Percentiles rank a stretch among this genome's conserved stretches.
Evolutionary conservation across 92 coral and sea anemone species (phyloP).

Genomic region (Epizoanthus illoricatus): DNA sequence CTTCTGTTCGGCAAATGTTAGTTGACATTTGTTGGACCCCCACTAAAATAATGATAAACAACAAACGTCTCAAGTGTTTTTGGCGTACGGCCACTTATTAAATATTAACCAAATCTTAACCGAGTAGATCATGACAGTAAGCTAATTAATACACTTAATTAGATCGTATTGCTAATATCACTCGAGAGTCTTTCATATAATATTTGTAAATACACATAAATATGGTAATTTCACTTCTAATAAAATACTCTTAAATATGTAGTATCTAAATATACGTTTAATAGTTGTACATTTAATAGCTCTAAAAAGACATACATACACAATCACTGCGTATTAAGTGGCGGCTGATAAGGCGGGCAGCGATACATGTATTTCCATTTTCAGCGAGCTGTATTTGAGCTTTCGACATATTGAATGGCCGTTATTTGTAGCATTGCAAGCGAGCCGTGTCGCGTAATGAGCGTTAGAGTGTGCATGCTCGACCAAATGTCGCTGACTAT

Average conservation of each 20-base stretch:
- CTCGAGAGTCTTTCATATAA: neutral
- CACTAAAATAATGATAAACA: conserved; percentile 28
- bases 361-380: too few relatives aligned
- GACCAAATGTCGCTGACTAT: too few relatives aligned
- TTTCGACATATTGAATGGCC: too few relatives aligned
- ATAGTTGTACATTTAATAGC: neutral
- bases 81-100: neutral
- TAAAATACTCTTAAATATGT: too few relatives aligned
- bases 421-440: too few relatives aligned
- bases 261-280: too few relatives aligned
- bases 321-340: conserved; percentile 11
- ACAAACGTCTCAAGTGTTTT: neutral
- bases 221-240: neutral
- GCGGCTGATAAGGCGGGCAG: conserved; percentile 23
- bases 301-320: neutral
- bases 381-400: too few relatives aligned
- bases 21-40: conserved; percentile 8
- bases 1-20: conserved; percentile 23
- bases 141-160: conserved; percentile 7
- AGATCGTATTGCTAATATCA: neutral
- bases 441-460: conserved; percentile 29
- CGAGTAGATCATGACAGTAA: neutral
- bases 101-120: neutral
- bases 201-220: neutral
- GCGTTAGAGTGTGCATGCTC: neutral